Base-by-base conservation (phyloP, 2,113 vertebrate species). In the Scalopus aquaticus region DNA sequence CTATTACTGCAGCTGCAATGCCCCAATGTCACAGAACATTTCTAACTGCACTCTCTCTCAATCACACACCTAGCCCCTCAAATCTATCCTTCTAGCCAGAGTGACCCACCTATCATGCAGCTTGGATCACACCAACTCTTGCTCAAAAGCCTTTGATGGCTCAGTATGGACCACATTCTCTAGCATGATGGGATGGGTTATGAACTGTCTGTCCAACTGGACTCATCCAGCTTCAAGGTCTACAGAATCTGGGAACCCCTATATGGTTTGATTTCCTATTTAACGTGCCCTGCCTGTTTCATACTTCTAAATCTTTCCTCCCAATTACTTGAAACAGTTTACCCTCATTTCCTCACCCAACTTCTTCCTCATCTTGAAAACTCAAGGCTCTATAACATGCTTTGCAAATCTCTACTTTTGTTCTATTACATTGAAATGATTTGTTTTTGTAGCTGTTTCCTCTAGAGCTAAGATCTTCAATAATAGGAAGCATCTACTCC, bases 391-490 rank as follows among this genome's bases (percentile, higher is more conserved):
- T 19, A 10, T 17, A 30, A 37, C 28, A 64, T 49, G 9, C 30
- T 78, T 20, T 54, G 10, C 2, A 72, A 82, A 74, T 51, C 6
- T 72, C 62, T 90, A 26, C 58, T 16, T 35, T 62, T 44, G 16
- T 13, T 56, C 62, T 82, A 70, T 42, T 77, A 32, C 12, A 12
- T 0, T 30, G 51, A 86, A 39, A 46, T 70, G 42, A 32, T 88
- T 69, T 90, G 42, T 81, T 72, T 77, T 35, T 13, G 16, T 0
- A 19, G 37, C n/a, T 49, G 13, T 90, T 90, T 10, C 51, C 39
- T 65, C 54, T 90, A 78, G 44, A 87, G 32, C n/a, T 72, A 90
- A 82, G 69, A 77, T 56, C 90, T 86, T 82, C 32, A 72, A 72
- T n/a, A 19, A 70, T 12, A 82, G 62, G 51, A 67, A 46, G 54